Conservation (phyloP, 2,113 vertebrate species). For the Microtus richardsoni region DNA sequence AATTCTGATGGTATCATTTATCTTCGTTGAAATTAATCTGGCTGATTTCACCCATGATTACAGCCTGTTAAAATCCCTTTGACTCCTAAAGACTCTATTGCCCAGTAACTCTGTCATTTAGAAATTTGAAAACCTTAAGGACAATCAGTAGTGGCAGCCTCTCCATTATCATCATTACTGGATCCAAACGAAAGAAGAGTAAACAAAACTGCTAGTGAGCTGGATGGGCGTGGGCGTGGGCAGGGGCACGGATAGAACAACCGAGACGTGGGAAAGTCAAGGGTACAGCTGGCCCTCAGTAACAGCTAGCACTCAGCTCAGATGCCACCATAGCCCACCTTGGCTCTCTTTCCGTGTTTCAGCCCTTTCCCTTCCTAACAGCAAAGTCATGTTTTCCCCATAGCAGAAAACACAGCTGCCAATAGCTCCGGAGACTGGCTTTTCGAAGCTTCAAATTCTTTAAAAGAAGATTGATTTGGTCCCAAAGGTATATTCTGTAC, state of each 20-base stretch:
- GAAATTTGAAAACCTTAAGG: conserved; percentile 19
- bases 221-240: not conserved
- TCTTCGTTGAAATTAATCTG: conserved; percentile 67
- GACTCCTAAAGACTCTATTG: conserved; percentile 41
- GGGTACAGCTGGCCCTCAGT: not conserved
- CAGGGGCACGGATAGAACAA: no score
- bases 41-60: conserved; percentile 53
- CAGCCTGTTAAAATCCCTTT: conserved; percentile 64
- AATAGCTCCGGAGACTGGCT: not conserved
- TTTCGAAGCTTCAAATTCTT: not conserved
- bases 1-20: conserved; percentile 44
- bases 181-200: not conserved
- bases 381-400: not conserved
- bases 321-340: not conserved
- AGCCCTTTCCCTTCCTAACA: not conserved
- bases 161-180: not conserved
- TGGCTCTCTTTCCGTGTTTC: not conserved
- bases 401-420: not conserved
- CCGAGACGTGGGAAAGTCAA: not conserved
- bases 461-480: not conserved
- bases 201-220: not conserved
- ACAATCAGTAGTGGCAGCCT: not conserved
- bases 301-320: not conserved
- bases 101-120: not conserved
- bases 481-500: not conserved